These are phyloP conservation scores for Pseudochromis fuscus DNA, from an alignment of 2,797 vertebrate species.

Conservation along the genomic window DNA sequence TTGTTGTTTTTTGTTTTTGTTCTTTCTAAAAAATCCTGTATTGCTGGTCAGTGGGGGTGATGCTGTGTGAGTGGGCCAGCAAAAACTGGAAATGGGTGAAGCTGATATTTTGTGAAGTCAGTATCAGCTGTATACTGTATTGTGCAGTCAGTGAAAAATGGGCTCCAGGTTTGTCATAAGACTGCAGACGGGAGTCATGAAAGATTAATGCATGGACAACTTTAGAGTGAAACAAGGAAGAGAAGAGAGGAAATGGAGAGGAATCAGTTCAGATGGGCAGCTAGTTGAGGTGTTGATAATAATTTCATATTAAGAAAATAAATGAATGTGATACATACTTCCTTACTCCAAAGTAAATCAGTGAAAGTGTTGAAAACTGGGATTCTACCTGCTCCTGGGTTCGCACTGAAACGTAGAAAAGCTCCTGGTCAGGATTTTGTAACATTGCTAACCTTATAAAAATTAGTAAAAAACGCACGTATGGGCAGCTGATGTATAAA, in stretches of 20 bases:
- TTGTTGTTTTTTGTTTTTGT: too few relatives aligned
- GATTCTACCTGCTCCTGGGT: too few relatives aligned
- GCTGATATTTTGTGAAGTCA: slow-evolving; percentile 21
- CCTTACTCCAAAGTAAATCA: too few relatives aligned
- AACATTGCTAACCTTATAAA: too few relatives aligned
- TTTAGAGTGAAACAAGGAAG: slow-evolving; percentile 11
- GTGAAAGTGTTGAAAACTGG: too few relatives aligned
- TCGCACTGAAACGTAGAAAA: too few relatives aligned
- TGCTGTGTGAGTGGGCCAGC: slow-evolving; percentile 27
- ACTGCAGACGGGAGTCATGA: slow-evolving; percentile 30
- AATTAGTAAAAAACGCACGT: too few relatives aligned
- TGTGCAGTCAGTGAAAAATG: slow-evolving; percentile 22
- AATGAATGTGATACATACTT: too few relatives aligned
- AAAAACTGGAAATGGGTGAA: slow-evolving; percentile 26
- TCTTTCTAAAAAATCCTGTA: slow-evolving; percentile 15
- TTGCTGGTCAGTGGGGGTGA: slow-evolving; percentile 41
- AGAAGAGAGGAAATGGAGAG: not conserved
- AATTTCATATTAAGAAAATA: too few relatives aligned
- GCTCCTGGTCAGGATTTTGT: too few relatives aligned
- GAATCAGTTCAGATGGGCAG: slow-evolving; percentile 11
- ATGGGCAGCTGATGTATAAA: too few relatives aligned
- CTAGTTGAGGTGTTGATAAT: not conserved
- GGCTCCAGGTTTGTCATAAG: slow-evolving; percentile 19
- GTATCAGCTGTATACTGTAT: slow-evolving; percentile 6
- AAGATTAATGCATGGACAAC: slow-evolving; percentile 29